Evolutionary conservation across 1,140 invertebrate species (phyloP), one percentile per base, ranked within the genome.

Genomic region (Drosophila elegans): DNA sequence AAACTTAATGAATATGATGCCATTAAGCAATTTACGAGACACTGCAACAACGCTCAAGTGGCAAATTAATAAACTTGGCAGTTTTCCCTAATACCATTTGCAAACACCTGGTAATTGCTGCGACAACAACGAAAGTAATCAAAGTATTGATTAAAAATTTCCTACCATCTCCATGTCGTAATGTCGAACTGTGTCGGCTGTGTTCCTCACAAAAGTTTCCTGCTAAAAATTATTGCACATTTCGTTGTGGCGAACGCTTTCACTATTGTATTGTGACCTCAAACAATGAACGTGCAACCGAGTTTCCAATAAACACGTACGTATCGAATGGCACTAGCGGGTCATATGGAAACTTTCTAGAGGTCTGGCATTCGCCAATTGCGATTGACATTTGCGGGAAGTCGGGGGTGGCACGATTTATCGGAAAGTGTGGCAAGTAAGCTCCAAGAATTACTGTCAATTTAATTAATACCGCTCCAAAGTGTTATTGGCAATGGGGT

Each of bases 261-360:
- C 5, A 21, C 41, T 16, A 46, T 63, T 68, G 64, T 68, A 60
- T 68, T 68, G 60, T 72, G 71, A 83, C 78, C 83, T 68, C 62
- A 88, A 82, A 82, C 73, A 68, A 82, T 49, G 69, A 82, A 75
- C 68, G 74, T 69, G 57, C 61, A 54, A 67, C 57, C 49, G 63
- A 71, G 74, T 81, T 88, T 67, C 66, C 69, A 76, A 82, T 78
- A 86, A 88, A 75, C 82, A 86, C 82, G 82, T 85, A 75, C 82
- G 44, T 68, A 77, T 73, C 80, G 54, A 84, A 80, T 75, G 64
- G 44, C 82, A 63, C 68, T 71, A 75, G 78, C 73, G 75, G 83
- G 71, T 68, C 66, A 73, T 32, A 55, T 46, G 46, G 57, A 51
- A 62, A 73, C 56, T 74, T 77, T 77, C 32, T 53, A 27, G 51